These are phyloP conservation scores for Callopanchax toddi DNA, from an alignment of 2,113 vertebrate species.

Conservation along the genomic window DNA sequence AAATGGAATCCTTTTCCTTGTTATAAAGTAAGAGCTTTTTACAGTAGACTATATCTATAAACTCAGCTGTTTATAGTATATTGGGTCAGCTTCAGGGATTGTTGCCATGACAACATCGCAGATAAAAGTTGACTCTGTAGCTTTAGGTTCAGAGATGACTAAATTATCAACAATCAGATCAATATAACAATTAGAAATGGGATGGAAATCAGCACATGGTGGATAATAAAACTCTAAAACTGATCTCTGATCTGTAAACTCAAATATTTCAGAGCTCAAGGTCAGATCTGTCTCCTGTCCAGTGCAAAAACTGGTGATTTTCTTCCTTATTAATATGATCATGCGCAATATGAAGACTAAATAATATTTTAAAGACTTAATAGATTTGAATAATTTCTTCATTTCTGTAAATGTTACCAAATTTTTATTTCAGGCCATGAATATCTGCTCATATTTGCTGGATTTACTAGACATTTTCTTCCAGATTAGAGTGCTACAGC, in stretches of 20 bases:
- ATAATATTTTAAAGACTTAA: not conserved
- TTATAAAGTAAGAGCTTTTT: too few species aligned
- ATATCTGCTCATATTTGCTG: not conserved
- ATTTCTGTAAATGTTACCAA: not conserved
- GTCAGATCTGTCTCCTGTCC: constrained; percentile 32
- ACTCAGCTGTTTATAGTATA: not conserved
- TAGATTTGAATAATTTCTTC: not conserved
- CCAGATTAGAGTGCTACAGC: not conserved
- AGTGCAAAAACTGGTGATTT: not conserved
- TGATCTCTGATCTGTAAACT: constrained; percentile 39
- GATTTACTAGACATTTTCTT: too few species aligned
- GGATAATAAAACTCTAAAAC: too few species aligned
- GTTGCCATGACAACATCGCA: not conserved
- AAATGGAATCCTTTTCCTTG: not conserved
- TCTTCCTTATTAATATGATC: too few species aligned
- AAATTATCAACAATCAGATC: not conserved
- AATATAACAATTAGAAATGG: not conserved
- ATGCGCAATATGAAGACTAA: too few species aligned
- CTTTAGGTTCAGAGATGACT: not conserved
- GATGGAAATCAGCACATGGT: too few species aligned
- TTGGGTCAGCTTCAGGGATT: not conserved
- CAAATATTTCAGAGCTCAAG: constrained; percentile 45
- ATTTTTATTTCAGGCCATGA: not conserved
- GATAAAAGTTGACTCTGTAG: not conserved
- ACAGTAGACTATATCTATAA: too few species aligned